A percentile compares a stretch with the other conserved stretches of the same genome.
Evolutionary conservation across 2,113 vertebrate genomes (phyloP).

Genomic region (Microcebus ravelobensis): DNA sequence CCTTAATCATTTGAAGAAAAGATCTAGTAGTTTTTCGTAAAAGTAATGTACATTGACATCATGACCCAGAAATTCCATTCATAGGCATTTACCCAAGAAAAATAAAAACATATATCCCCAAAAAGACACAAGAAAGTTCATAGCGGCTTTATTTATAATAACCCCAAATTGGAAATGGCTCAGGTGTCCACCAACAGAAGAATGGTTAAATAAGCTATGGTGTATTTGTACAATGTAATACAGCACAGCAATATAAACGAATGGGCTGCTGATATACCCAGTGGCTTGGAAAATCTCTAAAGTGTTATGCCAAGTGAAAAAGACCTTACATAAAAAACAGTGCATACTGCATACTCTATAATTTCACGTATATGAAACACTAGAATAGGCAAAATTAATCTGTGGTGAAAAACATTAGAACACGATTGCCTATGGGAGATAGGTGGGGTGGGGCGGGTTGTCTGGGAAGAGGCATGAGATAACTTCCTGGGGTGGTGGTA

Average conservation of each 20-base stretch:
- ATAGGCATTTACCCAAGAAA: neutral
- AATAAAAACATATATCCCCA: neutral
- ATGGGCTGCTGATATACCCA: neutral
- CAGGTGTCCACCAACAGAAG: neutral
- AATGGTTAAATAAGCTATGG: neutral
- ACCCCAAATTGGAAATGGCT: neutral
- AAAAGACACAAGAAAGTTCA: neutral
- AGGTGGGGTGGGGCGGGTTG: neutral
- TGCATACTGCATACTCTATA: neutral
- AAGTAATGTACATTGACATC: neutral
- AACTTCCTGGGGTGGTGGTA: neutral
- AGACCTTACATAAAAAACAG: neutral
- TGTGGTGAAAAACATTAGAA: neutral
- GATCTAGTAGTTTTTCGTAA: neutral
- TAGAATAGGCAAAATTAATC: neutral
- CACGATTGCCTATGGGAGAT: neutral
- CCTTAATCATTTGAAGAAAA: neutral
- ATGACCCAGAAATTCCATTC: neutral
- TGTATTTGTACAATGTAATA: neutral
- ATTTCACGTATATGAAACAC: neutral
- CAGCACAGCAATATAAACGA: neutral
- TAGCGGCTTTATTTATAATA: neutral
- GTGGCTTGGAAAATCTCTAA: neutral
- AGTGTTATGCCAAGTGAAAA: neutral
- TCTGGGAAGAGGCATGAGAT: neutral